Conservation (phyloP, 2,113 vertebrate genomes). For the Rhinoderma darwinii region DNA sequence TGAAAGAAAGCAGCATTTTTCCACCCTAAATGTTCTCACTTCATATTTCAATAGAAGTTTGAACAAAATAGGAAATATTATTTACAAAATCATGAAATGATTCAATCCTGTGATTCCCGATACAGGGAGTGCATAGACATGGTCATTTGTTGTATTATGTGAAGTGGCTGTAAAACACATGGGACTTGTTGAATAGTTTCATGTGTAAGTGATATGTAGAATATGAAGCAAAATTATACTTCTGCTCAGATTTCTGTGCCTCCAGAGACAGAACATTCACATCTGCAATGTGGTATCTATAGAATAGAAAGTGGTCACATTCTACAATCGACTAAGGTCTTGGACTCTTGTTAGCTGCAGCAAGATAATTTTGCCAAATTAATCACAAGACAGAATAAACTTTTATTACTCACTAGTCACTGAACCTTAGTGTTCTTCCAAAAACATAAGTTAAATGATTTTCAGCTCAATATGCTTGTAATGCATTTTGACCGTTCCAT, state of each 20-base stretch:
- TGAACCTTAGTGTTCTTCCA: constrained; percentile 53
- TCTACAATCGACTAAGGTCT: neutral
- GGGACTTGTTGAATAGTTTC: constrained; percentile 51
- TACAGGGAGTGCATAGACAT: neutral
- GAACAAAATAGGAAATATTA: neutral
- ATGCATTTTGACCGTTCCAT: constrained; percentile 54
- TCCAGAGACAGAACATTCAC: constrained; percentile 49
- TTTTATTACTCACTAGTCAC: constrained; percentile 56
- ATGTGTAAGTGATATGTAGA: constrained; percentile 55
- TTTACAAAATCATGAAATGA: neutral
- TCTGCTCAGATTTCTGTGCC: constrained; percentile 49
- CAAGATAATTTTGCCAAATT: constrained; percentile 56
- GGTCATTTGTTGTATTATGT: constrained; percentile 24
- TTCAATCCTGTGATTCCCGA: neutral
- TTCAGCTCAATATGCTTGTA: constrained; percentile 55
- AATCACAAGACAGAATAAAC: constrained; percentile 59
- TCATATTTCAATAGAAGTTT: neutral
- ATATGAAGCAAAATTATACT: constrained; percentile 48
- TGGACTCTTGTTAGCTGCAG: constrained; percentile 40
- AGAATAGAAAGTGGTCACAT: constrained; percentile 23
- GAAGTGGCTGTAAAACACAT: constrained; percentile 50
- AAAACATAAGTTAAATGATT: constrained; percentile 48
- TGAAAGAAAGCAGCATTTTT: neutral
- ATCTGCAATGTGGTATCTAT: constrained; percentile 53
- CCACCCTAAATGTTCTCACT: neutral